Evolutionary conservation across 2,113 vertebrate genomes (phyloP).

Genomic region (Litocranius walleri): DNA sequence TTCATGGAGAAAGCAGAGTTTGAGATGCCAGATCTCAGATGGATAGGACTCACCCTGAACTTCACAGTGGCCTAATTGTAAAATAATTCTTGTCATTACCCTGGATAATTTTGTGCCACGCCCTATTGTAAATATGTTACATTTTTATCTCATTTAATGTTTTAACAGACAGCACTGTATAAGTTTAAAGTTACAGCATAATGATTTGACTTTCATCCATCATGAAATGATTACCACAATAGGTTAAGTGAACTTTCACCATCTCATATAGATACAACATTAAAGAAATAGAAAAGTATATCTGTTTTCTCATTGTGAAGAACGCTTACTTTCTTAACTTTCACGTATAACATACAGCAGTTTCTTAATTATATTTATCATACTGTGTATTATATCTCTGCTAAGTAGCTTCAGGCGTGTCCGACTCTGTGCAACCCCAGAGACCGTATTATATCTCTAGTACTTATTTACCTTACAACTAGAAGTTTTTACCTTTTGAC

Average conservation of each 20-base stretch:
- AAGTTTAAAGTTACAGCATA: neutral
- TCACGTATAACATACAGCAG: neutral
- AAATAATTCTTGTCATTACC: too few species aligned
- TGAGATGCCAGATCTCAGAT: neutral
- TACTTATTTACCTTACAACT: neutral
- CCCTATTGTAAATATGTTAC: too few species aligned
- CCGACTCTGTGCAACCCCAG: too few species aligned
- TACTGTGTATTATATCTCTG: neutral
- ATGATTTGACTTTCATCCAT: neutral
- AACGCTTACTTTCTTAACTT: neutral
- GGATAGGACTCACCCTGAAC: neutral
- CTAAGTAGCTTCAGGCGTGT: too few species aligned
- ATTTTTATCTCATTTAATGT: neutral
- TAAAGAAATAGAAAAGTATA: neutral
- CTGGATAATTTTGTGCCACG: neutral
- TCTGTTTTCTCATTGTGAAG: neutral
- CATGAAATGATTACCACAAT: neutral
- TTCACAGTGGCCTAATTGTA: neutral
- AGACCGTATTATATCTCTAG: neutral
- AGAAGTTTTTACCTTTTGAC: neutral
- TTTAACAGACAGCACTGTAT: neutral
- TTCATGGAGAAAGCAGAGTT: neutral
- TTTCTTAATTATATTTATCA: neutral
- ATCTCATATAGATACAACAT: neutral
- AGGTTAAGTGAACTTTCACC: neutral